These are phyloP conservation scores for Psilopsiagon aymara DNA, from an alignment of 2,113 vertebrate species.

Conservation along the genomic window DNA sequence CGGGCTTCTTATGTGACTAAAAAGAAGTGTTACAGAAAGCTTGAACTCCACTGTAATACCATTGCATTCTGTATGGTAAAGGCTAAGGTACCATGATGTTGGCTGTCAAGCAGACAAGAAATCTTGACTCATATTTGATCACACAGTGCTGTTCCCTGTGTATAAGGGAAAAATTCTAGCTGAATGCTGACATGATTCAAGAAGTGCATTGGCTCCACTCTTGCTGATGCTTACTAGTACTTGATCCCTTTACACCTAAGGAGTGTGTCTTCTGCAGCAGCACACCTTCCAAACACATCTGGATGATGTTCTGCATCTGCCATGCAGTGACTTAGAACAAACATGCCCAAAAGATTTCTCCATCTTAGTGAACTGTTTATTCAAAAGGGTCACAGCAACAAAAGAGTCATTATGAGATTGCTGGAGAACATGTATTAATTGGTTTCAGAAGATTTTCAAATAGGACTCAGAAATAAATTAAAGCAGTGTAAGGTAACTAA, in stretches of 20 bases:
- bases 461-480: background rate
- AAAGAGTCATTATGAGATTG: background rate
- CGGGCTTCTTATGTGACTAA: background rate
- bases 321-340: background rate
- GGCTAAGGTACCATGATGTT: background rate
- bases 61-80: fast-evolving
- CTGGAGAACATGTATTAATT: background rate
- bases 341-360: background rate
- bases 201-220: background rate
- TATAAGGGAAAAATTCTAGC: background rate
- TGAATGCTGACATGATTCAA: background rate
- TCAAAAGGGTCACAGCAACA: background rate
- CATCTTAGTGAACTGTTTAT: background rate
- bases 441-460: slow-evolving; percentile 1
- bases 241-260: background rate
- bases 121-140: background rate
- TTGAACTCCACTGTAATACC: background rate
- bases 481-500: background rate
- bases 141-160: background rate
- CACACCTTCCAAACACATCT: background rate
- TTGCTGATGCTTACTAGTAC: background rate
- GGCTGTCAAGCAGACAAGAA: background rate
- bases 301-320: background rate
- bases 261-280: background rate
- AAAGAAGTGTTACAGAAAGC: background rate